Evolutionary conservation across 2,113 vertebrate species (phyloP).

Genomic region (Sceloporus undulatus): DNA sequence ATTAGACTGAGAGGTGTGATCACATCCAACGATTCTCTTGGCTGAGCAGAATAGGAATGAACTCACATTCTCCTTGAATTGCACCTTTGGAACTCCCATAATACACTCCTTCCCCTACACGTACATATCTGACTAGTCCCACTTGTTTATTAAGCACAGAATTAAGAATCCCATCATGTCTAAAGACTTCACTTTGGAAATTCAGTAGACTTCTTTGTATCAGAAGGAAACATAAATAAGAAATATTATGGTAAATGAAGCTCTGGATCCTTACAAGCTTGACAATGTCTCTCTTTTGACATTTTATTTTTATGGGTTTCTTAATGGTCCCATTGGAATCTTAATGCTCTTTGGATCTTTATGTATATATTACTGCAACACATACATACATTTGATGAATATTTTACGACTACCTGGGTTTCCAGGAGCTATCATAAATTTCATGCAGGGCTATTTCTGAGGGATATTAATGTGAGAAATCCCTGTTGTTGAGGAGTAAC

Average conservation of each 20-base stretch:
- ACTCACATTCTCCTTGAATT: background rate
- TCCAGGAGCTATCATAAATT: conserved; percentile 75
- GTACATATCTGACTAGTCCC: background rate
- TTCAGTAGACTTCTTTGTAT: background rate
- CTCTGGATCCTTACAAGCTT: conserved; percentile 65
- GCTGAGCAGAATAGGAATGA: background rate
- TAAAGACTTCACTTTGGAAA: conserved; percentile 30
- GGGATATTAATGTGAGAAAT: conserved; percentile 69
- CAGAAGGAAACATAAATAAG: conserved; percentile 32
- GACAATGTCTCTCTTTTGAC: conserved; percentile 53
- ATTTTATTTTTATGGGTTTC: conserved; percentile 74
- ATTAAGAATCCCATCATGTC: background rate
- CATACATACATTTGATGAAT: conserved; percentile 79
- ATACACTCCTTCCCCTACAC: background rate
- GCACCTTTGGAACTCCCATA: background rate
- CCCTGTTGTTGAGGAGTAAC: conserved; percentile 59
- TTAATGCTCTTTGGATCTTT: conserved; percentile 75
- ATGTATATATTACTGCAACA: conserved; percentile 75
- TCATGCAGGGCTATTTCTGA: conserved; percentile 70
- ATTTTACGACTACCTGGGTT: conserved; percentile 75
- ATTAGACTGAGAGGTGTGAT: background rate
- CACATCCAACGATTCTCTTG: background rate
- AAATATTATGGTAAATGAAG: background rate
- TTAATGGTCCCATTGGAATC: conserved; percentile 72
- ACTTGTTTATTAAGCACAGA: background rate